These are phyloP conservation scores for Hydrolagus colliei DNA, from an alignment of 2,797 vertebrate genomes.

Conservation along the genomic window DNA sequence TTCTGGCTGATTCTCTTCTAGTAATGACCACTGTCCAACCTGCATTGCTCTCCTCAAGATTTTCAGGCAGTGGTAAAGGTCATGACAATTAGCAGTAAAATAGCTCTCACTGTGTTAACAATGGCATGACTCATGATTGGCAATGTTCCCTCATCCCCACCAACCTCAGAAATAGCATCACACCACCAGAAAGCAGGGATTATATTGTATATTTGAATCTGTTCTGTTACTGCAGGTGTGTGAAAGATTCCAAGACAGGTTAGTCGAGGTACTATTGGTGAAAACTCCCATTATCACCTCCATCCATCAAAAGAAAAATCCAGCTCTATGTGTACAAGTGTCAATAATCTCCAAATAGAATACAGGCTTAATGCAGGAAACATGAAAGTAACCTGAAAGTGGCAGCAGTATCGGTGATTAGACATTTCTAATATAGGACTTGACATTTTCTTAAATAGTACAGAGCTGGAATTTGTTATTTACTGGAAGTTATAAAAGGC, in stretches of 20 bases:
- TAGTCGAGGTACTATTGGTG: not conserved
- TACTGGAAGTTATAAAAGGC: not conserved
- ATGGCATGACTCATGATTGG: too few relatives aligned
- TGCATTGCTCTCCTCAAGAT: too few relatives aligned
- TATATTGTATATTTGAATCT: not conserved
- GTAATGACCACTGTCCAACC: too few relatives aligned
- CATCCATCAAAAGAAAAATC: not conserved
- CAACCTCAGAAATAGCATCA: not conserved
- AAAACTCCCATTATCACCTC: not conserved
- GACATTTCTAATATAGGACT: not conserved
- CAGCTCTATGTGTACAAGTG: not conserved
- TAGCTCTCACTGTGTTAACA: too few relatives aligned
- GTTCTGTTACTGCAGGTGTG: not conserved
- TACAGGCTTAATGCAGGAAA: too few relatives aligned
- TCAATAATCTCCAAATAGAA: not conserved
- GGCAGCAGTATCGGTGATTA: not conserved
- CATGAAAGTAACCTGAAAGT: not conserved
- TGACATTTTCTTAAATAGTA: constrained; percentile 21
- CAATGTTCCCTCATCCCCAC: too few relatives aligned
- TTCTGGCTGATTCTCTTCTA: too few relatives aligned
- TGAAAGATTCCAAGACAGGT: not conserved
- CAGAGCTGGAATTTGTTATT: not conserved
- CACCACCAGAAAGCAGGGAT: not conserved
- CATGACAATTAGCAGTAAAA: too few relatives aligned
- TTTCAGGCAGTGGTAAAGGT: too few relatives aligned